Base-by-base conservation (phyloP, 2,113 vertebrate genomes). In the Sylvietta virens region DNA sequence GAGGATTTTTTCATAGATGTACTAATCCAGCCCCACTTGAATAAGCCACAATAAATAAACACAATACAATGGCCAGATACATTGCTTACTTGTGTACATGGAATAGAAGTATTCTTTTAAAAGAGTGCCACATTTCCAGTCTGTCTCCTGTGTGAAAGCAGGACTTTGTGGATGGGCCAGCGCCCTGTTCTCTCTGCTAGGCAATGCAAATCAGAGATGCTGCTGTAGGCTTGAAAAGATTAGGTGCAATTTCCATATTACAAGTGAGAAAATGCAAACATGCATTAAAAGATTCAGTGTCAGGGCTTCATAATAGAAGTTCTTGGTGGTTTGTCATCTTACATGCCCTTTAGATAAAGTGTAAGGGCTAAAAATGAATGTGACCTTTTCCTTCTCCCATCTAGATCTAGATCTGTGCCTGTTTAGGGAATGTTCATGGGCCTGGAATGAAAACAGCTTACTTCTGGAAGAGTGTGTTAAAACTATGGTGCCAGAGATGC, bases 111-210 rank as follows among this genome's bases (percentile, higher is more conserved):
- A 7, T 39, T 37, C 14, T 4, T 26, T 71, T 64, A 8, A 72
- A 71, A 44, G 10, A 7, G 7, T 81, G 24, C 16, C 27, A 8
- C 28, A 0, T 65, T 89, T 94, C 50, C 74, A 57, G 40, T 13
- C 28, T 0, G 0, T 13, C 39, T 64, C 42, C 40, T 3, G 3
- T 1, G 0, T 4, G 3, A 8, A 39, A 51, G 40, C 28, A 64
- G 57, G 47, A 51, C 28, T 44, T 33, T 37, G 37, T 35, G 48
- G 26, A 57, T 64, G 26, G 73, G 50, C 65, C 66, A 61, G 81
- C 0, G 0, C 61, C 31, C 56, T 56, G 2, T 86, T 94, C 47
- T 53, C 18, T 50, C 35, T 81, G 21, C 50, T 17, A 53, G 48
- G 65, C 30, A 44, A 56, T 74, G 60, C 60, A 89, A 92, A 89